Conservation (phyloP, 2,888 invertebrate species). For the Trichogramma dendrolimi region DNA sequence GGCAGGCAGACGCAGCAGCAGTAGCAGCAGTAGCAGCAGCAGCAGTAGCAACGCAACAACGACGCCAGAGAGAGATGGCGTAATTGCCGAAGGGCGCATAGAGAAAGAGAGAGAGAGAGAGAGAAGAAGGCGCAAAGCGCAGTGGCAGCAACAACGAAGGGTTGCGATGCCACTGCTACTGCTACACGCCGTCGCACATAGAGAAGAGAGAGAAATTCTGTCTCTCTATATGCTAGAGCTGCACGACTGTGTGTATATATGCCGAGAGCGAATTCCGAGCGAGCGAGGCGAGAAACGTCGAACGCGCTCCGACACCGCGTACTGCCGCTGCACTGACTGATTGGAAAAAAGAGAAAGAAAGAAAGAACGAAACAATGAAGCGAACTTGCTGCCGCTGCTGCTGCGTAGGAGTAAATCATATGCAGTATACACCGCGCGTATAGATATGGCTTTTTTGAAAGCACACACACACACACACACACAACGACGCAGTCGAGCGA, state of each 20-base stretch:
- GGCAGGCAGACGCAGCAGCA: background rate
- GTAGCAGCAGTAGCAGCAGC: background rate
- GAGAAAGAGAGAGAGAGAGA: constrained; percentile 31
- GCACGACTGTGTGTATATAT: no score
- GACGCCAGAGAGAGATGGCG: constrained; percentile 22
- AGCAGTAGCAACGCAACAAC: background rate
- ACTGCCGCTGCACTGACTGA: no score
- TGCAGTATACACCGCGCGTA: no score
- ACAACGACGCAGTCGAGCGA: no score
- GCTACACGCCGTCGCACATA: background rate
- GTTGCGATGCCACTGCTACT: background rate
- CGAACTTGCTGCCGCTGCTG: no score
- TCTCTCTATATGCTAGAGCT: no score
- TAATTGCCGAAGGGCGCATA: constrained; percentile 39
- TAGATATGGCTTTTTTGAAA: no score
- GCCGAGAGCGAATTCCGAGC: constrained; percentile 28
- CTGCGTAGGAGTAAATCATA: no score
- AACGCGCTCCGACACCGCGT: constrained; percentile 1
- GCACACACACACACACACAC: no score
- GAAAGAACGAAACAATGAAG: no score
- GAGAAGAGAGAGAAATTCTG: constrained; percentile 26
- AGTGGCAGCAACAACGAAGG: background rate
- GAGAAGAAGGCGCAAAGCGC: background rate
- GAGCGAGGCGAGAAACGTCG: constrained; percentile 19
- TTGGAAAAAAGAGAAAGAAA: no score